Evolutionary conservation across 2,113 vertebrate genomes (phyloP).

Genomic region (Syngnathus scovelli): DNA sequence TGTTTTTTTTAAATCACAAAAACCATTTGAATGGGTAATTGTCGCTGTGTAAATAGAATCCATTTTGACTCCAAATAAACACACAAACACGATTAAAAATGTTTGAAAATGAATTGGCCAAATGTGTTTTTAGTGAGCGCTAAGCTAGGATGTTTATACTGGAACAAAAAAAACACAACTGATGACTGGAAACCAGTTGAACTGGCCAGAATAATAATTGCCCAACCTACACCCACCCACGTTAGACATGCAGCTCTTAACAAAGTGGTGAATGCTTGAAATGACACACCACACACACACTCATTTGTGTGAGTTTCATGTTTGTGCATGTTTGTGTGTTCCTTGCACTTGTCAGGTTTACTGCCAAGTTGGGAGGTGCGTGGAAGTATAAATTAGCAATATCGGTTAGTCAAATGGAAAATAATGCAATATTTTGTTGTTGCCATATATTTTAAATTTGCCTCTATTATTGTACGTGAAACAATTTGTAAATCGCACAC

Average conservation of each 20-base stretch:
- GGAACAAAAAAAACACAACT: neutral
- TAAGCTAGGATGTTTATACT: neutral
- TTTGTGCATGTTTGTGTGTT: conserved; percentile 1
- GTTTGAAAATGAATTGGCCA: conserved; percentile 8
- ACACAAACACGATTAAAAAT: neutral
- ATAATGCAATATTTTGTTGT: no score
- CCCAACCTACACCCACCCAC: conserved; percentile 36
- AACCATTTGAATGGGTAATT: neutral
- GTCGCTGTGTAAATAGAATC: neutral
- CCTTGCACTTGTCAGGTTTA: neutral
- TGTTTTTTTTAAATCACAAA: neutral
- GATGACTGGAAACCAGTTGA: conserved; percentile 39
- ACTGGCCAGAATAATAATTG: conserved; percentile 20
- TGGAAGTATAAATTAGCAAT: neutral
- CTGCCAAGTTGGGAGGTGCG: neutral
- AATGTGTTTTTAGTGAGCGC: no score
- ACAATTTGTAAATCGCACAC: neutral
- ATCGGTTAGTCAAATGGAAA: no score
- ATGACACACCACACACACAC: conserved; percentile 16
- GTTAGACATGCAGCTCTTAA: conserved; percentile 27
- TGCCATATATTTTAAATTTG: no score
- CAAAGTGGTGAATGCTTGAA: conserved; percentile 37
- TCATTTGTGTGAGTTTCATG: conserved; percentile 19
- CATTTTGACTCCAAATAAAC: neutral
- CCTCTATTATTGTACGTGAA: neutral